phyloP scores from a whole-genome alignment of 1,140 invertebrate species.

The Solenopsis fugax region DNA sequence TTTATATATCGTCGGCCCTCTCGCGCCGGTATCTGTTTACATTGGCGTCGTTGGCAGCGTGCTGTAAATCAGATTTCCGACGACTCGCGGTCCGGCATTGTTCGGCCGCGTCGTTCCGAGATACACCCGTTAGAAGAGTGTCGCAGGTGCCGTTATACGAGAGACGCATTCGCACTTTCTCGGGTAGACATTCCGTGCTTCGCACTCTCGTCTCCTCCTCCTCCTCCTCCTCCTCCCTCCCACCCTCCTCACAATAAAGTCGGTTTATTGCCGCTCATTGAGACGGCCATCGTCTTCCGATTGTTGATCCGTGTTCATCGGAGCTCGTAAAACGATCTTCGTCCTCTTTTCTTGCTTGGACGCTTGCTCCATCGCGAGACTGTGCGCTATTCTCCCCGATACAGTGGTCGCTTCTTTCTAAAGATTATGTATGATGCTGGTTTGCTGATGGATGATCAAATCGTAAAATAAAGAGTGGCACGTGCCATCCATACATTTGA shows the following conservation, averaged over 20 bases:
- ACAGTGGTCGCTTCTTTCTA: not conserved
- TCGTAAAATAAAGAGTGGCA: slow-evolving; percentile 1
- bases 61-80: slow-evolving; percentile 72
- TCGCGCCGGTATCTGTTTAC: slow-evolving; percentile 70
- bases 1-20: slow-evolving; percentile 65
- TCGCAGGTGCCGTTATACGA: slow-evolving; percentile 70
- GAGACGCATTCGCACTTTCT: slow-evolving; percentile 65
- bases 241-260: slow-evolving; percentile 72
- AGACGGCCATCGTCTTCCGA: slow-evolving; percentile 75
- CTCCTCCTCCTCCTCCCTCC: slow-evolving; percentile 23
- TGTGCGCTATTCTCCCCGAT: not conserved
- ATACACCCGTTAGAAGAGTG: slow-evolving; percentile 34
- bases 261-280: slow-evolving; percentile 75
- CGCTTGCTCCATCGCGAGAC: not conserved
- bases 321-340: slow-evolving; percentile 74
- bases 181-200: slow-evolving; percentile 26
- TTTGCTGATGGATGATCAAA: not conserved
- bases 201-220: not conserved
- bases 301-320: slow-evolving; percentile 78
- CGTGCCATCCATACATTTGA: not conserved
- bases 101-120: slow-evolving; percentile 58
- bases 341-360: slow-evolving; percentile 15
- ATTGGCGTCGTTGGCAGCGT: slow-evolving; percentile 45
- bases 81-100: slow-evolving; percentile 68
- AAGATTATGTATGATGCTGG: slow-evolving; percentile 17